Conservation (phyloP, 2,797 vertebrate species). For the Ptychadena robeensis region DNA sequence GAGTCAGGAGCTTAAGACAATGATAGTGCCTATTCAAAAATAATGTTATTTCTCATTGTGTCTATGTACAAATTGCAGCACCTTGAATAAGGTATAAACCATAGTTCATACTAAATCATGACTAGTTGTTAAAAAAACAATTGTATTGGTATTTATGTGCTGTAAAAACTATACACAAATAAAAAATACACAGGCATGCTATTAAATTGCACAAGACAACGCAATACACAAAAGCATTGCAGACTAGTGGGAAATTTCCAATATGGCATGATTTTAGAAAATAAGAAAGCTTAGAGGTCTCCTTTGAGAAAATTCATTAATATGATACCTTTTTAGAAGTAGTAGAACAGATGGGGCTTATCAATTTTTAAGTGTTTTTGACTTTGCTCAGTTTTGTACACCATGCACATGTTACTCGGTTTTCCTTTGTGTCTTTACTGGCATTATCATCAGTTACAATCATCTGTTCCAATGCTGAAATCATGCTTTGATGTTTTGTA, state of each 20-base stretch:
- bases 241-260: too few relatives aligned
- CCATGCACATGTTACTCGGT: conserved; percentile 1
- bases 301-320: neutral
- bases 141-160: neutral
- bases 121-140: too few relatives aligned
- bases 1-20: too few relatives aligned
- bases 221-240: neutral
- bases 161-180: too few relatives aligned
- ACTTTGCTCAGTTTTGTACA: conserved; percentile 19
- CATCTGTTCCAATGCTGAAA: neutral
- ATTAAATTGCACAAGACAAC: neutral
- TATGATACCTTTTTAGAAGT: conserved; percentile 17
- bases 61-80: neutral
- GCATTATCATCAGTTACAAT: neutral
- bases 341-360: conserved; percentile 27
- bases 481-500: neutral
- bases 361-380: conserved; percentile 27
- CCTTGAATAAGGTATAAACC: too few relatives aligned
- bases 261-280: too few relatives aligned
- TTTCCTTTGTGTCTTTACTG: neutral
- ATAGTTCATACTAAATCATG: too few relatives aligned
- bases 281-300: neutral
- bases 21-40: too few relatives aligned
- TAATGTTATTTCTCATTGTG: too few relatives aligned
- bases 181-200: neutral